Evolutionary conservation across 2,113 vertebrate species (phyloP).

Genomic region (Tachysurus vachellii): DNA sequence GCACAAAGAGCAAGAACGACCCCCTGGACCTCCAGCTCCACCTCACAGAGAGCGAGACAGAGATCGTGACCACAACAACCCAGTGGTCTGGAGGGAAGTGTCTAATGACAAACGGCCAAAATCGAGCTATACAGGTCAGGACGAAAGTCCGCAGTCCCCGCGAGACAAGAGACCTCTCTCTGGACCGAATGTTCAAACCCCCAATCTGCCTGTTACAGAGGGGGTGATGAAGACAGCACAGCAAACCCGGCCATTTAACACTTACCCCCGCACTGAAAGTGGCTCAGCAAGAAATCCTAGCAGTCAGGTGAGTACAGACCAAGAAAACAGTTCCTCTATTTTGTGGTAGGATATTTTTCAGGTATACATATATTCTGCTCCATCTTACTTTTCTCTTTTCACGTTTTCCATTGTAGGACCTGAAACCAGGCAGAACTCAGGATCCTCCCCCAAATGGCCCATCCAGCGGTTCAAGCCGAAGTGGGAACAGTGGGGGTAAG

Average conservation of each 20-base stretch:
- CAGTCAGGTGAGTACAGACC: slow-evolving; percentile 75
- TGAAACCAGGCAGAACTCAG: slow-evolving; percentile 67
- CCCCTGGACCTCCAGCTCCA: slow-evolving; percentile 59
- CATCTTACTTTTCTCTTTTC: not conserved
- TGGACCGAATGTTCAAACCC: slow-evolving; percentile 83
- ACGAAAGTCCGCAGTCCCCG: slow-evolving; percentile 77
- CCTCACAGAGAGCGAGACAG: slow-evolving; percentile 65
- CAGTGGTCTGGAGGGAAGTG: slow-evolving; percentile 71
- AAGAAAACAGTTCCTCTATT: not conserved
- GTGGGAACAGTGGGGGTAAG: slow-evolving; percentile 45
- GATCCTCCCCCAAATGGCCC: slow-evolving; percentile 77
- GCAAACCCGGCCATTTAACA: slow-evolving; percentile 87
- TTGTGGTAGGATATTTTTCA: not conserved
- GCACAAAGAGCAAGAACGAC: slow-evolving; percentile 59
- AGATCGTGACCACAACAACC: slow-evolving; percentile 64
- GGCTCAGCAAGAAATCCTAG: slow-evolving; percentile 75
- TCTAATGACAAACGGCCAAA: slow-evolving; percentile 81
- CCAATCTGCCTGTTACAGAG: slow-evolving; percentile 73
- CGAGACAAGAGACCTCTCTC: slow-evolving; percentile 89
- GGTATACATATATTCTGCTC: not conserved
- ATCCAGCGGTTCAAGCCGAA: slow-evolving; percentile 47
- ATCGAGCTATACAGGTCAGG: slow-evolving; percentile 73
- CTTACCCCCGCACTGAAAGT: slow-evolving; percentile 86
- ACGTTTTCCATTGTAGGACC: slow-evolving; percentile 44
- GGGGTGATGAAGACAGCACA: slow-evolving; percentile 77